Evolutionary conservation across 2,888 invertebrate genomes (phyloP).

Genomic region (Noctuana brunneofusca): DNA sequence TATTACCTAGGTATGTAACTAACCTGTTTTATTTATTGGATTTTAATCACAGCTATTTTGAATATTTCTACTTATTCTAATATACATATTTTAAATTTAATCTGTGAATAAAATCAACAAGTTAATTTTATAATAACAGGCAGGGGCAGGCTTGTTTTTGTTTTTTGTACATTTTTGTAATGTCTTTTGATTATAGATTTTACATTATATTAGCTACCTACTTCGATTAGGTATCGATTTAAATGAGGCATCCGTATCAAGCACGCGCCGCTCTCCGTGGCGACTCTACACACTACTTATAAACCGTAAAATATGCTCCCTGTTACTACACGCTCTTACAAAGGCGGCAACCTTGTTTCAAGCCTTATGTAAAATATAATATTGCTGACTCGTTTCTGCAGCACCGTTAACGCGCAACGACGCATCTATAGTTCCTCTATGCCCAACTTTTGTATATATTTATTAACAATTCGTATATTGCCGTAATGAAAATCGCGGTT

Average conservation of each 20-base stretch:
- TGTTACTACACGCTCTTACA: slow-evolving; percentile 29
- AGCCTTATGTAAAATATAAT: slow-evolving; percentile 33
- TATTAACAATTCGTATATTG: slow-evolving; percentile 69
- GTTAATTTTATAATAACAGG: neutral
- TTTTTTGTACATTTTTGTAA: neutral
- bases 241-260: slow-evolving; percentile 23
- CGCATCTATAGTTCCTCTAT: slow-evolving; percentile 56
- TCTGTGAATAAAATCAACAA: slow-evolving; percentile 1
- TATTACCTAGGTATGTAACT: neutral
- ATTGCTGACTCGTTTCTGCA: slow-evolving; percentile 36
- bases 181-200: neutral
- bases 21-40: neutral
- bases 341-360: slow-evolving; percentile 32
- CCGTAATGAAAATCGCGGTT: slow-evolving; percentile 54
- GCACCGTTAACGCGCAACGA: slow-evolving; percentile 42
- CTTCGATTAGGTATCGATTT: neutral
- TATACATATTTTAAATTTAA: slow-evolving; percentile 12
- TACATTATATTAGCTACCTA: neutral
- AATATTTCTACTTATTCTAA: slow-evolving; percentile 5
- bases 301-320: slow-evolving; percentile 27
- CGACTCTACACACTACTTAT: slow-evolving; percentile 31
- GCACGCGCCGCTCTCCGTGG: slow-evolving; percentile 18
- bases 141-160: neutral
- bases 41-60: slow-evolving; percentile 2
- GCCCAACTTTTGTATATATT: slow-evolving; percentile 58